These are phyloP conservation scores for Venturia canescens DNA, from an alignment of 1,140 invertebrate species.

Conservation along the genomic window DNA sequence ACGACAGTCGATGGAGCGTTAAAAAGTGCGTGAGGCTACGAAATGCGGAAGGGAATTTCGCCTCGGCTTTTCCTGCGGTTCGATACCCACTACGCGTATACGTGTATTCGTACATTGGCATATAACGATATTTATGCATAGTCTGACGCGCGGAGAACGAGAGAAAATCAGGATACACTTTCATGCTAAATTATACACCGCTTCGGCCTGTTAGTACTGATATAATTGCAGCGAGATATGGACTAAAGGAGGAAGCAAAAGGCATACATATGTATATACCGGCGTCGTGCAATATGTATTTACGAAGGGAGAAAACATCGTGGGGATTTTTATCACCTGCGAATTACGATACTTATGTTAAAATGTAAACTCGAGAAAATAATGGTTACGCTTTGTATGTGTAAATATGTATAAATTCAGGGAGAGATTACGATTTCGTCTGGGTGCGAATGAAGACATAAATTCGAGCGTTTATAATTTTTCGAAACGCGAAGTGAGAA, in stretches of 20 bases:
- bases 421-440: too few species aligned
- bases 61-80: too few species aligned
- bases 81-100: neutral
- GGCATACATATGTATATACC: neutral
- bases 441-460: too few species aligned
- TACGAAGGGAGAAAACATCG: neutral
- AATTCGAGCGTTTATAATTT: too few species aligned
- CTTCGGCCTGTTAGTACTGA: slow-evolving; percentile 17
- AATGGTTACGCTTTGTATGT: neutral
- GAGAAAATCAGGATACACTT: slow-evolving; percentile 37
- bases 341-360: slow-evolving; percentile 32
- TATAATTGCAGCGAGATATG: slow-evolving; percentile 26
- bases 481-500: too few species aligned
- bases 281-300: neutral
- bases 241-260: slow-evolving; percentile 18
- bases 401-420: neutral
- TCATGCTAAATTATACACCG: slow-evolving; percentile 36
- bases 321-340: slow-evolving; percentile 31
- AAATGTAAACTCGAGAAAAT: slow-evolving; percentile 17
- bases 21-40: too few species aligned
- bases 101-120: neutral
- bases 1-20: too few species aligned
- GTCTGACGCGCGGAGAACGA: neutral
- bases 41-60: too few species aligned
- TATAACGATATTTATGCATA: neutral